Evolutionary conservation across 2,113 vertebrate species (phyloP), one percentile per base, ranked within the genome.

Genomic region (Oceanodroma tethys): DNA sequence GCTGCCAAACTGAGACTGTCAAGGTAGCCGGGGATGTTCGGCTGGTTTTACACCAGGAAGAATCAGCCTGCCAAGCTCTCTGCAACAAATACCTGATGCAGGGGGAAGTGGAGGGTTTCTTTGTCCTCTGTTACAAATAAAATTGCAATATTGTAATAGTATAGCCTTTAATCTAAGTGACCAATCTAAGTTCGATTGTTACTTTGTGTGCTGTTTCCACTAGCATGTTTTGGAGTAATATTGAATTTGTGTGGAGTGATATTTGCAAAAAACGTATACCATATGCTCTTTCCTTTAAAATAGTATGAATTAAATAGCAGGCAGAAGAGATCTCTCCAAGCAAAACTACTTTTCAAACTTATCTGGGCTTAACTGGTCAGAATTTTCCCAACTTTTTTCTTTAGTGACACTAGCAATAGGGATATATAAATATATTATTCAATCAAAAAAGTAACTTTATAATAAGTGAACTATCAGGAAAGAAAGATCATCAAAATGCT

Each of bases 21-120:
- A 1, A 2, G 1, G 0, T 5, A 42, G 23, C 22, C 10, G 6
- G 42, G 26, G 40, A 18, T 14, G 6, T 25, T 50, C 5, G 4
- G 5, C 60, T 62, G 66, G 3, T 14, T 74, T 74, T 59, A n/a
- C 7, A 4, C 60, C 15, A 6, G 45, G 50, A 47, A 22, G 11
- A 62, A 17, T 71, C 52, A 27, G 19, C 25, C 50, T 62, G 45
- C 22, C 21, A 67, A 66, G 45, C 13, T 43, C 62, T 50, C 48
- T 34, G 38, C 21, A 34, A 26, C 27, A 75, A 72, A 40, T 25
- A 53, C 0, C 0, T 59, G n/a, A 42, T 53, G 32, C 38, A 63
- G 25, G 6, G 9, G 21, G 9, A 81, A 55, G 16, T 48, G 25
- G 72, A 67, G 9, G 23, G 9, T 13, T 93, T 78, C 52, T 62